Percentiles rank a stretch among this genome's conserved stretches.
phyloP scores from a whole-genome alignment of 2,888 invertebrate genomes.

The Parnassius orleans region DNA sequence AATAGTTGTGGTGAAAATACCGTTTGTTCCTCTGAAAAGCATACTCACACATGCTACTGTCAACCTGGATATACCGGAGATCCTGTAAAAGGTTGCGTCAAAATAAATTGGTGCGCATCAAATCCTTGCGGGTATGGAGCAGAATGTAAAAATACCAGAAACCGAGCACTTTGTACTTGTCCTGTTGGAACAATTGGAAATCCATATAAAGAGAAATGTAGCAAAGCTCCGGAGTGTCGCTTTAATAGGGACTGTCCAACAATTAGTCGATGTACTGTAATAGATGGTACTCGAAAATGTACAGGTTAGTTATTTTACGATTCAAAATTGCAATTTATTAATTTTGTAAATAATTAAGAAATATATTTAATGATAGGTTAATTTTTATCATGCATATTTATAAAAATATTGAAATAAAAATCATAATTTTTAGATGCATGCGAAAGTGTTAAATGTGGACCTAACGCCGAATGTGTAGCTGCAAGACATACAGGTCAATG shows the following conservation, averaged over 20 bases:
- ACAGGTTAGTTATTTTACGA: conserved; percentile 70
- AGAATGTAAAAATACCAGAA: conserved; percentile 89
- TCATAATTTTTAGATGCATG: conserved; percentile 84
- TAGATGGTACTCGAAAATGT: conserved; percentile 89
- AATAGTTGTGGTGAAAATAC: conserved; percentile 93
- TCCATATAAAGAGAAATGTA: conserved; percentile 91
- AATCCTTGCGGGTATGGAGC: conserved; percentile 91
- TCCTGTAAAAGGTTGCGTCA: conserved; percentile 84
- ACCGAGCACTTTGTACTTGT: conserved; percentile 90
- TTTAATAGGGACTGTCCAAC: conserved; percentile 89
- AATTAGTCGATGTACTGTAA: conserved; percentile 87
- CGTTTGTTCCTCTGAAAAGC: conserved; percentile 91
- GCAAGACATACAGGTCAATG: conserved; percentile 89
- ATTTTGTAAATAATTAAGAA: too few relatives aligned
- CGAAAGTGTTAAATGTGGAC: conserved; percentile 88
- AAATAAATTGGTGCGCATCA: conserved; percentile 89
- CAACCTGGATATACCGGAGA: conserved; percentile 94
- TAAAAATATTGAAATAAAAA: not conserved
- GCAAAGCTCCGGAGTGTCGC: conserved; percentile 89
- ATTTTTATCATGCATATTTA: too few relatives aligned
- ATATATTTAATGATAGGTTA: too few relatives aligned
- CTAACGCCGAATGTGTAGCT: conserved; percentile 91
- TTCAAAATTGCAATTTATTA: not conserved
- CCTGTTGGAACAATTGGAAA: conserved; percentile 90
- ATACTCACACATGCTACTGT: conserved; percentile 87